These are phyloP conservation scores for Decapterus maruadsi DNA, from an alignment of 2,797 vertebrate species.

Conservation along the genomic window DNA sequence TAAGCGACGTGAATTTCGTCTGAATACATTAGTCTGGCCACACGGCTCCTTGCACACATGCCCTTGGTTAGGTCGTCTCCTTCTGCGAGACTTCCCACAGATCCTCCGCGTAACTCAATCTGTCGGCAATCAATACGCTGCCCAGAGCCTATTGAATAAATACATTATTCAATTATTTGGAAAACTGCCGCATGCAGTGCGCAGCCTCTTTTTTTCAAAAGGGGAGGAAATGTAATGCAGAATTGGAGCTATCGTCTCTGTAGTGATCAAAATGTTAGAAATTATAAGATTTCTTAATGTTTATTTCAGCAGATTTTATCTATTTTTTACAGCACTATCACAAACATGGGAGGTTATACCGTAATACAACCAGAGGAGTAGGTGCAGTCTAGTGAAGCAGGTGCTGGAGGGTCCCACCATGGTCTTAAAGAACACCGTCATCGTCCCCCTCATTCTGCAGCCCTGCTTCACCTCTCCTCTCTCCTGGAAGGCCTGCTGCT, in stretches of 20 bases:
- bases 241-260: conserved; percentile 24
- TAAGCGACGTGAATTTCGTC: conserved; percentile 65
- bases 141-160: conserved; percentile 80
- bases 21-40: conserved; percentile 74
- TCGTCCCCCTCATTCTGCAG: conserved; percentile 68
- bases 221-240: conserved; percentile 51
- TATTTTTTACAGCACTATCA: conserved; percentile 6
- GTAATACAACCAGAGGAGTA: background rate
- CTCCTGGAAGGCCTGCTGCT: conserved; percentile 53
- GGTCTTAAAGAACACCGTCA: conserved; percentile 58
- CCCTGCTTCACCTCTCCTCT: conserved; percentile 58
- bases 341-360: conserved; percentile 15
- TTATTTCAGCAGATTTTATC: conserved; percentile 24
- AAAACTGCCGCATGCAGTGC: conserved; percentile 34
- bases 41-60: conserved; percentile 78
- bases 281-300: conserved; percentile 1
- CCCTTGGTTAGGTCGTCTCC: conserved; percentile 79
- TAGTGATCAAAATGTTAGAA: conserved; percentile 21
- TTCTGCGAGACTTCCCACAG: conserved; percentile 73
- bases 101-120: conserved; percentile 78
- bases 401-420: conserved; percentile 70
- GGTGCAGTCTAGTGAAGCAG: conserved; percentile 62
- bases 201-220: conserved; percentile 33
- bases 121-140: conserved; percentile 80
- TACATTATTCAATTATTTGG: conserved; percentile 82